These are phyloP conservation scores for Nasua narica DNA, from an alignment of 2,797 vertebrate genomes.

Conservation along the genomic window DNA sequence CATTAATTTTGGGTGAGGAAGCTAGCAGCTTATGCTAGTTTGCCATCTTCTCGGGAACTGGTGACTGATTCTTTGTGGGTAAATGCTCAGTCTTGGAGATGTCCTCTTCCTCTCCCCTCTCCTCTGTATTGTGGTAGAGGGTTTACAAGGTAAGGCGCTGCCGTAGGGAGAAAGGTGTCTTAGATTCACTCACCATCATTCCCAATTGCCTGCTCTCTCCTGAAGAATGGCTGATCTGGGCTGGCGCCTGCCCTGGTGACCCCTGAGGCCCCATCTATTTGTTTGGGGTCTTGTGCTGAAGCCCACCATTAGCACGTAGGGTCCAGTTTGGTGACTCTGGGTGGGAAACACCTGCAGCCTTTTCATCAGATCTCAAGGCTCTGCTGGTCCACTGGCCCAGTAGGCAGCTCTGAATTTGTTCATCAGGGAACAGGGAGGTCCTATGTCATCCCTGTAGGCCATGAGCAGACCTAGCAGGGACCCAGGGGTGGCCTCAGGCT, in stretches of 20 bases:
- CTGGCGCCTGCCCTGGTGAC: background rate
- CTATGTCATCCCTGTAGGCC: background rate
- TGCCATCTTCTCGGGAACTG: background rate
- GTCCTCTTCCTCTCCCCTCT: background rate
- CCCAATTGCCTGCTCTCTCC: background rate
- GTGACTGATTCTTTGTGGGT: background rate
- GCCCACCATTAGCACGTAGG: too few species aligned
- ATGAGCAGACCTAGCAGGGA: too few species aligned
- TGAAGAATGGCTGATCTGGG: background rate
- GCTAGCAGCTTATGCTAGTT: background rate
- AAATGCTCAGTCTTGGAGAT: background rate
- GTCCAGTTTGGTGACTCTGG: background rate
- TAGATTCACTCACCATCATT: background rate
- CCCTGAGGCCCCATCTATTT: background rate
- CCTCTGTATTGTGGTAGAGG: background rate
- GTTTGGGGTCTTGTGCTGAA: background rate
- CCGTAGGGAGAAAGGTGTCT: background rate
- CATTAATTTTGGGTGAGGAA: background rate
- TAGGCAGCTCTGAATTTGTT: background rate
- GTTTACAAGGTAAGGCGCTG: background rate
- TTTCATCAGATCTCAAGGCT: background rate
- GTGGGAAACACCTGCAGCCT: background rate
- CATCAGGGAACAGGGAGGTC: background rate
- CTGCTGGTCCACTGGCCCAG: too few species aligned
- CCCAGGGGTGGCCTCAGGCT: background rate